Evolutionary conservation across 2,888 invertebrate species (phyloP), one percentile per base, ranked within the genome.

Genomic region (Andrena chrysosceles): DNA sequence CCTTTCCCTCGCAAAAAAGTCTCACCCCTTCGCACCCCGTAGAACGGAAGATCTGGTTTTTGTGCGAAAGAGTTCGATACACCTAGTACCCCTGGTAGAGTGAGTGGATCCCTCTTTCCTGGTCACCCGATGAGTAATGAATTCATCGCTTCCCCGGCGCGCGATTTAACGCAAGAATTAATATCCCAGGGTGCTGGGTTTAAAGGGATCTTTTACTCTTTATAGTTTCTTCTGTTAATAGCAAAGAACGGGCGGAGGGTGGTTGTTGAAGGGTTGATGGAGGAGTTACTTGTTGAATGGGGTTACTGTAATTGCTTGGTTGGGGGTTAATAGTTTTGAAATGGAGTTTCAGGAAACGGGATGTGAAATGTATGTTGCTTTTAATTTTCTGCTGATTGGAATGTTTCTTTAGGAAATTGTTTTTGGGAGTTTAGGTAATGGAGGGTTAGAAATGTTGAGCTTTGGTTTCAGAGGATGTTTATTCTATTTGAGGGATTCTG

Each of bases 41-140:
- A 0, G 20, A 3, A 13, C 2, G 20, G 52, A 13, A 48, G 48
- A 33, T 33, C 42, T 20, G 20, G 48, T 42, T 59, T 60, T 66
- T 60, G n/a, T 33, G 66, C 10, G 35, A 23, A 16, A 20, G 6
- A 60, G 48, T 48, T 77, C 59, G 42, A 73, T 35, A 35, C 16
- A n/a, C 48, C 35, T 3, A 5, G 26, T 3, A 6, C 16, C 23
- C 13, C 10, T 29, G 4, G 16, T 4, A 10, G 54, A 10, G 26
- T 56, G 54, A 13, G 20, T 13, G 8, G 35, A 26, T 56, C 71
- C 48, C 29, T 33, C 31, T 23, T 48, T 5, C 42, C 6, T 10
- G 4, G 1, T n/a, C 16, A 6, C 26, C 10, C 48, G 16, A 31
- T 69, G 75, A 75, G 54, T 71, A 77, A 77, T 64, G 63, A 71